Conservation (phyloP, 2,888 invertebrate species). For the Eutolmus rufibarbis region DNA sequence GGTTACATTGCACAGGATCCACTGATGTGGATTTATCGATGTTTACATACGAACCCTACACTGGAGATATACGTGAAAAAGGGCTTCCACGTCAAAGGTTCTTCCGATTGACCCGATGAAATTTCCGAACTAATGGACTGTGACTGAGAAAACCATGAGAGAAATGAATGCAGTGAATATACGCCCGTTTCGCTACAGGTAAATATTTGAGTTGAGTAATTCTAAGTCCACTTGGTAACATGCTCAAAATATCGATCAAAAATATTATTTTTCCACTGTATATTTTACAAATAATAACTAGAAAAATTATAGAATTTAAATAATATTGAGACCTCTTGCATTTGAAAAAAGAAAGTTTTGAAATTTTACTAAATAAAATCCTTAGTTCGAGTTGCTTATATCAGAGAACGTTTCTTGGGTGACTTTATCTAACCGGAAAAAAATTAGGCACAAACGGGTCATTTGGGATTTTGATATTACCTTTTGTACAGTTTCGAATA, state of each 20-base stretch:
- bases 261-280: not conserved
- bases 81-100: not conserved
- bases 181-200: not conserved
- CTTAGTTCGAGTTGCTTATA: no score
- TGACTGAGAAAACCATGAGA: not conserved
- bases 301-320: no score
- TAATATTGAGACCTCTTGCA: no score
- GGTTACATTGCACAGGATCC: constrained; percentile 9
- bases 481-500: no score
- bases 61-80: not conserved
- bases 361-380: no score
- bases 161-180: not conserved
- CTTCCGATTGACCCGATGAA: not conserved
- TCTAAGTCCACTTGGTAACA: not conserved
- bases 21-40: constrained; percentile 13
- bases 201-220: not conserved
- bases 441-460: no score
- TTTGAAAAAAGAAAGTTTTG: no score
- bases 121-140: constrained; percentile 12
- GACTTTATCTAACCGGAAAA: no score
- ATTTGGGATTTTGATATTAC: no score
- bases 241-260: not conserved
- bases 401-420: no score
- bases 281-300: no score
- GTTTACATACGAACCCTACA: not conserved